phyloP scores from a whole-genome alignment of 2,797 vertebrate genomes.

The Thaleichthys pacificus region DNA sequence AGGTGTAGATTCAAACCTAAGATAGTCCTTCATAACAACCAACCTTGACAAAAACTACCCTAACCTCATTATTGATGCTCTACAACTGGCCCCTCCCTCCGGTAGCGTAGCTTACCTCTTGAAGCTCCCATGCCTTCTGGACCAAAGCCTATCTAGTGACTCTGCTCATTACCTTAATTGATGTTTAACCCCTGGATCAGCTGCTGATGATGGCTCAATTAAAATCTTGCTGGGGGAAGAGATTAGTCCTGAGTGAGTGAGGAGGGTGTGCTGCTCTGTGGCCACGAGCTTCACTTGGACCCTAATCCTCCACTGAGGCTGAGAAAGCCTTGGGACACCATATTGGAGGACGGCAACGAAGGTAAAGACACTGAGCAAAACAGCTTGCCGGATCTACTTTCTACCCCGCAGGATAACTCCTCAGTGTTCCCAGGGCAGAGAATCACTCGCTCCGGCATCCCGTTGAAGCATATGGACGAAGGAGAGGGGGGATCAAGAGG shows the following conservation, averaged over 20 bases:
- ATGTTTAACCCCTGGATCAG: constrained; percentile 71
- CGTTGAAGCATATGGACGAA: constrained; percentile 27
- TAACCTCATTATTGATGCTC: not conserved
- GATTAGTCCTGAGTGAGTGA: constrained; percentile 58
- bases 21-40: constrained; percentile 30
- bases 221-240: constrained; percentile 61
- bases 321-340: constrained; percentile 17
- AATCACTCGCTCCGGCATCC: constrained; percentile 29
- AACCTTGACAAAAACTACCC: not conserved
- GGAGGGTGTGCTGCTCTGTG: constrained; percentile 38
- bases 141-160: constrained; percentile 23
- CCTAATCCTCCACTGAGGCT: constrained; percentile 45
- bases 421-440: constrained; percentile 15
- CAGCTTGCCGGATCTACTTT: constrained; percentile 17
- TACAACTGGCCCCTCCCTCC: not conserved
- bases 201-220: constrained; percentile 70
- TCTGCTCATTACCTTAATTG: constrained; percentile 72
- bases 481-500: constrained; percentile 29
- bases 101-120: not conserved
- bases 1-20: constrained; percentile 5
- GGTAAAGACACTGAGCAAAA: not conserved
- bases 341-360: constrained; percentile 22
- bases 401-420: not conserved
- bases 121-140: constrained; percentile 10
- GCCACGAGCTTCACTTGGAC: constrained; percentile 38